Base-by-base conservation (phyloP, 1,140 invertebrate species). In the Drosophila lacertosa region DNA sequence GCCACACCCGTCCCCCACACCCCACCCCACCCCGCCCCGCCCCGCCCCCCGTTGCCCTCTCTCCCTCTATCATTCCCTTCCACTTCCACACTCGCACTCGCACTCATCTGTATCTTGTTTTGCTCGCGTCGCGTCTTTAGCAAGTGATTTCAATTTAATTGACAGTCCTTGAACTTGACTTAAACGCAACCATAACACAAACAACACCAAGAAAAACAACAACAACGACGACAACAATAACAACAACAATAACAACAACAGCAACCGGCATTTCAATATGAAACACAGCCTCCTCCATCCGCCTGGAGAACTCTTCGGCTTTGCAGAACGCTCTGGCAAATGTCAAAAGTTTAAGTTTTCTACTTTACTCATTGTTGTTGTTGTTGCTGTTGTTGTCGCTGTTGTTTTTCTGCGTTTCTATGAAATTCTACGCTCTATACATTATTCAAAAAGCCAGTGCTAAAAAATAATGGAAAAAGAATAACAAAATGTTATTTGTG, bases 161-260 rank as follows among this genome's bases (percentile, higher is more conserved):
- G 88, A 83, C 88, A 89, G 88, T 89, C 88, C 88, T 89, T 89
- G 88, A 89, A 89, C 88, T 89, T 89, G 88, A 89, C 88, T 89
- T 89, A 77, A 84, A 79, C 78, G 79, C 80, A 81, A 79, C 75
- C 80, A 81, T 35, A 82, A 74, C 74, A 67, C 64, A 73, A 76
- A 60, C 60, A 77, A 50, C 74, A 60, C 11, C 9, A 5, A 16
- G 50, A 53, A 26, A 20, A 37, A 53, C 40, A 69, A 54, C 54
- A 2, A 32, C 40, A 33, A 22, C 9, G 1, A 10, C 66, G 47
- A 20, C 20, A 53, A 53, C 40, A 69, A 54, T 45, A 3, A 39
- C 40, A 33, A 22, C 32, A 32, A 47, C 39, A 40, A 22, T 50
- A 35, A 20, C 39, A 24, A 24, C 50, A 42, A 15, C 65, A 47